Base-by-base conservation (phyloP, 2,888 invertebrate species). In the Amphipyra berbera region DNA sequence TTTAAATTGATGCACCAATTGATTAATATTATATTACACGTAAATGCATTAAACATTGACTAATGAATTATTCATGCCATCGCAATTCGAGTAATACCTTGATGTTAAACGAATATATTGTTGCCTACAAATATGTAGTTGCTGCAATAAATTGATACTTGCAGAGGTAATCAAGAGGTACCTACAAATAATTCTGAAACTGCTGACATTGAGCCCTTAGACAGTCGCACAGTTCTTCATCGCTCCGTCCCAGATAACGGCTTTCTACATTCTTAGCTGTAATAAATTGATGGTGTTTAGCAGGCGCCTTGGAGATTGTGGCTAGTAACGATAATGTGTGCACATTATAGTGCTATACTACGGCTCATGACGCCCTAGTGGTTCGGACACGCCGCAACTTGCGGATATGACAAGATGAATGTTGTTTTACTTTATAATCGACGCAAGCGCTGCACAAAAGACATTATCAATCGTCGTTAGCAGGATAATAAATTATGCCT, bases 241-340 rank as follows among this genome's bases (percentile, higher is more conserved):
- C 40, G 46, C 35, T 42, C 33, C 47, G 62, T 67, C 58, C 63
- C 44, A 65, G 62, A 63, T 74, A 79, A 73, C 79, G 79, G 78
- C 42, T 59, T 50, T 52, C 63, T 65, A 71, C 71, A 71, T 74
- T 78, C 79, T 65, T 78, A 80, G 71, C 76, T 71, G 79, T 78
- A 76, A 68, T 76, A 76, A 76, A 73, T 76, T 73, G 80, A 79
- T 69, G 69, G 65, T 68, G 65, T 70, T 72, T 77, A 79, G 64
- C 74, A 52, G 61, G 48, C 59, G 50, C 57, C 62, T 60, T 57
- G 7, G 41, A 74, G 52, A 77, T 67, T 60, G 61, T 50, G 47
- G 63, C 59, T 46, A 48, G 57, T 57, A 47, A 48, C 27, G 56
- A 56, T 73, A 71, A 67, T 68, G 53, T 62, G 66, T 46, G 60